Base-by-base conservation (phyloP, 2,888 invertebrate species). In the Caradrina clavipalpis region DNA sequence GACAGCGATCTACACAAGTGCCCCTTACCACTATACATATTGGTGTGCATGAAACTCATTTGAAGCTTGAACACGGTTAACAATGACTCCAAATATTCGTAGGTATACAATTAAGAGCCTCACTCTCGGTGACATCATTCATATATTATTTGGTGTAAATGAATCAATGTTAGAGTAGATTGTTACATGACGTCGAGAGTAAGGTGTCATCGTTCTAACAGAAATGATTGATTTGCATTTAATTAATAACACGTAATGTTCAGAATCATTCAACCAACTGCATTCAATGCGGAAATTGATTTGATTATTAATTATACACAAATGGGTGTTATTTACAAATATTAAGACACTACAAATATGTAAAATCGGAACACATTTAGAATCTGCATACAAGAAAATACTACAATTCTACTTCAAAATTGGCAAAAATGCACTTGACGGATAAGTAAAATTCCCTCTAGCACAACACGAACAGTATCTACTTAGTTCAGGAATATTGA, bases 241-340 rank as follows among this genome's bases (percentile, higher is more conserved):
- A 62, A 45, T 56, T 22, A 11, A 55, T 58, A 53, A 57, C 56
- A 60, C 57, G 26, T 56, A 66, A 60, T 65, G 72, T 26, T 60
- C 56, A 47, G 21, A 60, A 42, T 22, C 21, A 61, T 45, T 65
- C 58, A 76, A 58, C 49, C 57, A 73, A 65, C 39, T 68, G 82
- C 70, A 70, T 72, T 68, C 59, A 65, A 73, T 76, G 72, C 68
- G 45, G 21, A 59, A 65, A 74, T 74, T 68, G 10, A 71, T 60
- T 71, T 55, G 61, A 69, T 67, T 64, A 64, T 53, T 53, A 62
- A 61, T 69, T 67, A 59, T 58, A 65, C 58, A 74, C 58, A 55
- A 69, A 71, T 60, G 49, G 64, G 54, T 76, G 67, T 69, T 82
- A 80, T 80, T 67, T 82, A 80, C 71, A 69, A 71, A 68, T 64